These are phyloP conservation scores for Drosophila pandora DNA, from an alignment of 1,140 invertebrate species.

Conservation along the genomic window DNA sequence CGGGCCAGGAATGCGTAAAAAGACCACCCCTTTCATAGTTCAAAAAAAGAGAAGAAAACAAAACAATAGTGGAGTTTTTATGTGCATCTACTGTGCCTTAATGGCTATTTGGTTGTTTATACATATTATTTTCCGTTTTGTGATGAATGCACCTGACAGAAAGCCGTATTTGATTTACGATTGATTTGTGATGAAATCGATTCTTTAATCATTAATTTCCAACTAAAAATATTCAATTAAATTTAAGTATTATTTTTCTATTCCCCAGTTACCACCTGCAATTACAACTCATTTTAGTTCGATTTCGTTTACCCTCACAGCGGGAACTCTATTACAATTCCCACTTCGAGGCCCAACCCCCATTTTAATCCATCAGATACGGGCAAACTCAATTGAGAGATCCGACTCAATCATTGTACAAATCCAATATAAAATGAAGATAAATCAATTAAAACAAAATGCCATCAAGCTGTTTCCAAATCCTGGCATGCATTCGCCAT, in stretches of 20 bases:
- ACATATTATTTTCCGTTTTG: neutral
- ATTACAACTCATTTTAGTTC: conserved; percentile 47
- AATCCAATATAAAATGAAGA: conserved; percentile 69
- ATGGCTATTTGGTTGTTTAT: conserved; percentile 1
- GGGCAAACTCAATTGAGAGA: conserved; percentile 41
- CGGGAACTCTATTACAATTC: conserved; percentile 23
- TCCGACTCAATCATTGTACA: conserved; percentile 44
- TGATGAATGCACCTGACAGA: conserved; percentile 10
- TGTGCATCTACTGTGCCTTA: conserved; percentile 17
- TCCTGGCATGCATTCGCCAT: conserved; percentile 32
- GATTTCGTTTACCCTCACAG: conserved; percentile 51
- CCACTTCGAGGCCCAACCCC: conserved; percentile 22
- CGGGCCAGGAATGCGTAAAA: conserved; percentile 28
- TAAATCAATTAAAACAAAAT: conserved; percentile 77
- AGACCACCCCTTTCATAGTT: neutral
- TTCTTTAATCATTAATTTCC: neutral
- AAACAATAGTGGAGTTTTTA: conserved; percentile 19
- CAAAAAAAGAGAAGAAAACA: conserved; percentile 16
- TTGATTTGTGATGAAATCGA: too few relatives aligned
- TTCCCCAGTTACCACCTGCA: conserved; percentile 41
- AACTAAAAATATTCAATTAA: conserved; percentile 3
- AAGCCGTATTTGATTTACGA: too few relatives aligned
- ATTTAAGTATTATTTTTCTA: conserved; percentile 15
- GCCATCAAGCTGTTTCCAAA: conserved; percentile 44
- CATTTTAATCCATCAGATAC: neutral